Evolutionary conservation across 1,140 invertebrate species (phyloP), one percentile per base, ranked within the genome.

Genomic region (Cheumatopsyche charites): DNA sequence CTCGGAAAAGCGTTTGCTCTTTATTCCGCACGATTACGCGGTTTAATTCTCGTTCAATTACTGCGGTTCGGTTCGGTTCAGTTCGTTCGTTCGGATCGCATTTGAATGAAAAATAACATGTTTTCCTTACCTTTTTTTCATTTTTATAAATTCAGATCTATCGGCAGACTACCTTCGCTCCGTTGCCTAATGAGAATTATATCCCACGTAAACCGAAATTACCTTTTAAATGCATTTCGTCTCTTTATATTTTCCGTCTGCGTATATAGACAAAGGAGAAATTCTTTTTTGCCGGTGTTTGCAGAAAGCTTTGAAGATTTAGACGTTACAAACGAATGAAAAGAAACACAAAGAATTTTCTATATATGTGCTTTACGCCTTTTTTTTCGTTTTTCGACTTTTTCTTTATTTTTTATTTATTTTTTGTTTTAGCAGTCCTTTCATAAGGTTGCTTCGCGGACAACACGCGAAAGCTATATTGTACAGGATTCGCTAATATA

Each of bases 11-110:
- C 47, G 47, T 17, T 17, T 19, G 47, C 47, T 52, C 47, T 36
- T 36, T 36, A 52, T 52, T 52, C 19, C 19, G 47, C 47, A 52
- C 47, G 47, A 52, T 52, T 52, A 52, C 15, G 47, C 47, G 47
- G 15, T 17, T 52, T 52, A 17, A 52, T 52, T 52, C 19, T n/a
- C 47, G 15, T 15, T 52, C 47, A 52, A 52, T 52, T 52, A 52
- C 9, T 15, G 15, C 47, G 11, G 43, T 45, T 1, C 43, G 17
- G 12, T 45, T 47, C 12, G 45, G 47, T 7, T 17, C 19, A 17
- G 19, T 17, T 52, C 19, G 6, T 36, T 36, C 29, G 29, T 4
- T 36, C n/a, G n/a, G n/a, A n/a, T n/a, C n/a, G n/a, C n/a, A n/a
- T n/a, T n/a, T n/a, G n/a, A n/a, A n/a, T n/a, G n/a, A n/a, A n/a